Base-by-base conservation (phyloP, 2,888 invertebrate species). In the Latrodectus elegans region DNA sequence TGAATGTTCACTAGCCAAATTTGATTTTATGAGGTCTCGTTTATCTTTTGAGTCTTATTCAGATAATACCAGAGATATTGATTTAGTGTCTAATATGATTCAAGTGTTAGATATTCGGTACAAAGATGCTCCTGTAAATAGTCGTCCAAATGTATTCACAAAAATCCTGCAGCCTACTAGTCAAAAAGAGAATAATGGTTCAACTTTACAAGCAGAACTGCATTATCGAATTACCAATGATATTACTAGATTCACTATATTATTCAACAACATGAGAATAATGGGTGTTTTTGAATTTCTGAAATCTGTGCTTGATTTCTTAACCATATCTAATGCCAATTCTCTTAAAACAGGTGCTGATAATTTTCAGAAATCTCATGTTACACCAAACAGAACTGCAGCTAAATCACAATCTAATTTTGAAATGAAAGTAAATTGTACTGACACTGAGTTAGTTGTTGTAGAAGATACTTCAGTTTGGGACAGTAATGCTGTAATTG, bases 281-380 rank as follows among this genome's bases (percentile, higher is more conserved):
- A 97, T 98, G 94, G 96, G 97, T 1, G 95, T 98, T 89, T 94
- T 98, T 90, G 97, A 98, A 93, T 99, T 98, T 97, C 96, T 98
- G 95, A 95, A 97, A 92, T 94, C 95, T 10, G 95, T 96, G 0
- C 93, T 95, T 90, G 95, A 96, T 91, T 98, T 97, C 92, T 93
- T 98, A 52, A 88, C 78, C 53, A 77, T 64, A 26, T 76, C 78
- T 8, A 64, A n/a, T 64, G 64, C 15, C 51, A 60, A 70, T n/a
- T 22, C 77, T 0, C 55, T 60, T 38, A 53, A 64, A 26, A 77
- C 77, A 60, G 15, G 26, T n/a, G 15, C 14, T 17, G 74, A 60
- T 11, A 8, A 14, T n/a, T 15, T 26, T n/a, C 67, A 52, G 26
- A 73, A 81, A 38, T 38, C 67, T 68, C 67, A 52, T n/a, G 26